A percentile compares a stretch with the other conserved stretches of the same genome.
phyloP scores from a whole-genome alignment of 2,888 invertebrate species.

The Andrena minutula region DNA sequence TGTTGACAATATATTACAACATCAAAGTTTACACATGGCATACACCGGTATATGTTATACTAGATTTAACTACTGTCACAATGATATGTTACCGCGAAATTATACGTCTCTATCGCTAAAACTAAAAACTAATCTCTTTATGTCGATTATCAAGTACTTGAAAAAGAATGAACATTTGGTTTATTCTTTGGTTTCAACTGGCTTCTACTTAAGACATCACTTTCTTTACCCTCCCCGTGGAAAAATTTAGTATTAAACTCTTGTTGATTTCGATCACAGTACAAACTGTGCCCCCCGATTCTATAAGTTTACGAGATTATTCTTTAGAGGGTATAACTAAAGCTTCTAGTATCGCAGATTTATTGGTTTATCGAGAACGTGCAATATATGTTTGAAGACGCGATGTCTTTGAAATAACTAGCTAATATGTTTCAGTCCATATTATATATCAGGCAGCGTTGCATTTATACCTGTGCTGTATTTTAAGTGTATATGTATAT shows the following conservation, averaged over 20 bases:
- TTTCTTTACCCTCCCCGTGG: conserved; percentile 7
- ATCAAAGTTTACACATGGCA: conserved; percentile 33
- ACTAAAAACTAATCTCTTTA: conserved; percentile 26
- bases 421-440: conserved; percentile 62
- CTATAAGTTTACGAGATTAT: conserved; percentile 25
- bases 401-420: conserved; percentile 54
- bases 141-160: conserved; percentile 3
- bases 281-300: conserved; percentile 16
- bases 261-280: conserved; percentile 42
- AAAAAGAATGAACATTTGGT: conserved; percentile 19
- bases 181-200: conserved; percentile 41
- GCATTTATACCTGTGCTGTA: conserved; percentile 35
- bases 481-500: conserved; percentile 9
- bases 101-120: conserved; percentile 26
- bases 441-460: conserved; percentile 52
- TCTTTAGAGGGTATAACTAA: conserved; percentile 25
- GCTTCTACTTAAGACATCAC: conserved; percentile 22
- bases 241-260: conserved; percentile 35
- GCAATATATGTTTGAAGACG: conserved; percentile 46
- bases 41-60: conserved; percentile 35
- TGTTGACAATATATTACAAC: conserved; percentile 43
- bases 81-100: conserved; percentile 55
- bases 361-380: conserved; percentile 25
- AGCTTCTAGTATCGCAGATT: conserved; percentile 38
- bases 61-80: conserved; percentile 39